Evolutionary conservation across 2,113 vertebrate genomes (phyloP).

Genomic region (Nanorana parkeri): DNA sequence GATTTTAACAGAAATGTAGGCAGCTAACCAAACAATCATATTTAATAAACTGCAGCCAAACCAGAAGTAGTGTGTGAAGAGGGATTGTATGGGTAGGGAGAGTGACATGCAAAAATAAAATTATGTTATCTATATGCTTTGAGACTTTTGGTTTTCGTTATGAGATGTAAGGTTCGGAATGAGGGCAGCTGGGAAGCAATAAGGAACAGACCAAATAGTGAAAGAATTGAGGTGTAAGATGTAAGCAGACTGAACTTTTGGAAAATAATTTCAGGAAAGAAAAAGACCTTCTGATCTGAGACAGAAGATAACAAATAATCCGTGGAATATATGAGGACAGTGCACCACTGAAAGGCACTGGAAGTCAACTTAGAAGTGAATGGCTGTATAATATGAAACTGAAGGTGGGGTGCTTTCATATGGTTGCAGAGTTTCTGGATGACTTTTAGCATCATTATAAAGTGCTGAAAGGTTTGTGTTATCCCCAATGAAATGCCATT

Average conservation of each 20-base stretch:
- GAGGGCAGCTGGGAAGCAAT: background rate
- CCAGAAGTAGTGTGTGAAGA: background rate
- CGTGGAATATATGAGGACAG: too few species aligned
- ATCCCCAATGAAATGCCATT: too few species aligned
- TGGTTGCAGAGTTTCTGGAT: too few species aligned
- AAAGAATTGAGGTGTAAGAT: background rate
- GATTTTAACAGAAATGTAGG: constrained; percentile 30
- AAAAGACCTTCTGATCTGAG: too few species aligned
- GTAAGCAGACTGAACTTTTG: background rate
- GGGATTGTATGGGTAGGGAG: background rate
- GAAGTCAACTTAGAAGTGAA: too few species aligned
- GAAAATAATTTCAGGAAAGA: background rate
- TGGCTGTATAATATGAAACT: too few species aligned
- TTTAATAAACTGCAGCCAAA: constrained; percentile 6
- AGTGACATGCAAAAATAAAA: background rate
- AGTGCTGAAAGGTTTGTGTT: too few species aligned
- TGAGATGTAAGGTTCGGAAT: background rate
- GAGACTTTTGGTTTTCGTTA: background rate
- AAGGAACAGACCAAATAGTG: background rate
- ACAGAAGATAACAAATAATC: too few species aligned
- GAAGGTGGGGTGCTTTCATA: too few species aligned
- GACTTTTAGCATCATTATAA: too few species aligned
- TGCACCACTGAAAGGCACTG: too few species aligned
- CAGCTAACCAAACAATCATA: constrained; percentile 11
- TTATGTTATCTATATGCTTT: background rate